These are phyloP conservation scores for Eulemur albifrons DNA, from an alignment of 2,797 vertebrate genomes.

Conservation along the genomic window DNA sequence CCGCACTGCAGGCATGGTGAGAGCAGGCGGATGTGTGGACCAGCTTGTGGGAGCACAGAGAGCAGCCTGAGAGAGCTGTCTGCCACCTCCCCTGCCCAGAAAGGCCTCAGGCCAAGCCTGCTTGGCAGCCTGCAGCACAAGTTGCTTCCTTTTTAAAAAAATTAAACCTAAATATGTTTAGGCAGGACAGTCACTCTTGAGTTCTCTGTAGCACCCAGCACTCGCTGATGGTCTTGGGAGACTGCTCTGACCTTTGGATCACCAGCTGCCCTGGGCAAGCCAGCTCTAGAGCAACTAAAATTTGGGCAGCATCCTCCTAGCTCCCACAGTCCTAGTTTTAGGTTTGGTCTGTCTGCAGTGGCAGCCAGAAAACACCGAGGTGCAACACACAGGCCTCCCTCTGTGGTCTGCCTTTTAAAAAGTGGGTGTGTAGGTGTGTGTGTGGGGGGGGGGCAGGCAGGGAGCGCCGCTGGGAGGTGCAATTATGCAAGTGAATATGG, in stretches of 20 bases:
- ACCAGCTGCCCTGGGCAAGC: neutral
- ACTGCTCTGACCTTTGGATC: neutral
- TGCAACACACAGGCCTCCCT: neutral
- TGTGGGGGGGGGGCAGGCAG: no score
- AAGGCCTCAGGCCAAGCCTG: neutral
- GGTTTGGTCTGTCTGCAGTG: neutral
- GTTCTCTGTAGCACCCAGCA: neutral
- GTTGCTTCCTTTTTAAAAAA: neutral
- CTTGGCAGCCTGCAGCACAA: neutral
- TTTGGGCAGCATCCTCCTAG: neutral
- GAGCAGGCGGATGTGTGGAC: no score
- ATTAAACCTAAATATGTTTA: neutral
- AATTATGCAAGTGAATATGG: neutral
- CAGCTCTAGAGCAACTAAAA: neutral
- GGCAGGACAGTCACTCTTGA: neutral
- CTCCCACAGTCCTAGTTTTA: neutral
- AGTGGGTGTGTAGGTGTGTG: no score
- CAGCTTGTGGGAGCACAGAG: fast-evolving
- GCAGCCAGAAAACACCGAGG: neutral
- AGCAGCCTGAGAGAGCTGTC: neutral
- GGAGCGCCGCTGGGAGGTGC: neutral
- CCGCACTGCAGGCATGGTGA: neutral
- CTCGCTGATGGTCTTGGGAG: neutral
- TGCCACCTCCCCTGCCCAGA: no score
- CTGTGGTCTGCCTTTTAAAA: neutral